phyloP scores from a whole-genome alignment of 1,140 invertebrate genomes.

The Drosophila pachea region DNA sequence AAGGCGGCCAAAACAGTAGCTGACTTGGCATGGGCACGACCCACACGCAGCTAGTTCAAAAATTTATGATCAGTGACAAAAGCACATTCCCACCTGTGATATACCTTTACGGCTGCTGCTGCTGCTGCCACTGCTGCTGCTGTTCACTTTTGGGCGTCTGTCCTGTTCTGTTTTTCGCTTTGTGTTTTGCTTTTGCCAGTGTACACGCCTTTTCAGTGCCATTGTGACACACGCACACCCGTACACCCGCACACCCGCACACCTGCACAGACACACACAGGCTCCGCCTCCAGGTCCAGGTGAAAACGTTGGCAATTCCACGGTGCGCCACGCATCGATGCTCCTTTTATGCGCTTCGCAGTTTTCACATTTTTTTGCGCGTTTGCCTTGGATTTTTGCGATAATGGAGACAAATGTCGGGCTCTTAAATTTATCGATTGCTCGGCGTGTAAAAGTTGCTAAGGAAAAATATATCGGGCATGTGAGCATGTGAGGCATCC shows the following conservation, averaged over 20 bases:
- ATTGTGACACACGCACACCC: conserved; percentile 19
- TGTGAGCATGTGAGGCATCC: conserved; percentile 24
- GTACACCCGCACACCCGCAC: not conserved
- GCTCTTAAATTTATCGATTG: conserved; percentile 76
- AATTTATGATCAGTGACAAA: conserved; percentile 77
- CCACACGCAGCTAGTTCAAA: conserved; percentile 47
- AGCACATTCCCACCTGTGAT: conserved; percentile 75
- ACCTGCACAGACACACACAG: no score
- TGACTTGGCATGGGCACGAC: conserved; percentile 38
- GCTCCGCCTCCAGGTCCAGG: conserved; percentile 33
- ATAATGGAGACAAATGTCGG: conserved; percentile 76
- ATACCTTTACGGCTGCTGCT: conserved; percentile 63
- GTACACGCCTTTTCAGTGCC: conserved; percentile 67
- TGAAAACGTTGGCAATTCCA: conserved; percentile 40
- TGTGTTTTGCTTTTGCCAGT: conserved; percentile 44
- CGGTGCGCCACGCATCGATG: conserved; percentile 65
- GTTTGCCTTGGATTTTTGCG: conserved; percentile 72
- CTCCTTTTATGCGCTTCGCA: conserved; percentile 69
- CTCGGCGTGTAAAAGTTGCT: conserved; percentile 42
- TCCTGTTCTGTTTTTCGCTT: conserved; percentile 34
- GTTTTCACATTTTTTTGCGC: conserved; percentile 53
- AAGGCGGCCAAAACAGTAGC: conserved; percentile 16
- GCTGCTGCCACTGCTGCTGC: conserved; percentile 54
- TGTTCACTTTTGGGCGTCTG: conserved; percentile 22
- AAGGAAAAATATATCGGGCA: conserved; percentile 55